A percentile compares a stretch with the other conserved stretches of the same genome.
phyloP scores from a whole-genome alignment of 2,888 invertebrate species.

The Platycnemis pennipes region DNA sequence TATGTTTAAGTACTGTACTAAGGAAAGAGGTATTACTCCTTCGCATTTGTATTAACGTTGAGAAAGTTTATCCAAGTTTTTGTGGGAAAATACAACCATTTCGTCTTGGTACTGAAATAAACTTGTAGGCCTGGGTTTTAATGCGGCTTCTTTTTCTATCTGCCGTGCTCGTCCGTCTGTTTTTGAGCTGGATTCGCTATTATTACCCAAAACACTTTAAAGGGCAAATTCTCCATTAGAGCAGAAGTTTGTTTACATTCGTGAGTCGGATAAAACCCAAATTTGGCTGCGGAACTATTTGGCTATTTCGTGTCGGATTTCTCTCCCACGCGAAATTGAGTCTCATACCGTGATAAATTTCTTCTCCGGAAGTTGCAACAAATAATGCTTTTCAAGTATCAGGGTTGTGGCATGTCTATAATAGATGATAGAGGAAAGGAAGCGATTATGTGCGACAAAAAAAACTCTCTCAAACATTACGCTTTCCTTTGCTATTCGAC shows the following conservation, averaged over 20 bases:
- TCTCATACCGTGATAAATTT: no score
- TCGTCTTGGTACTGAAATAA: no score
- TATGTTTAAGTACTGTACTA: background rate
- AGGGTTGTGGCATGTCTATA: background rate
- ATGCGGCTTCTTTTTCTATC: no score
- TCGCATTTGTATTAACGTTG: background rate
- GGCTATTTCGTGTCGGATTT: no score
- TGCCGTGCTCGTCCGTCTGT: background rate
- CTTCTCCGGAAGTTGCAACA: no score
- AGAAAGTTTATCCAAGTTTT: no score
- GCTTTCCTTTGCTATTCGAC: background rate
- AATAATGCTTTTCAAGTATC: no score
- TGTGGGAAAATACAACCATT: no score
- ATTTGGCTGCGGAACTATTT: background rate
- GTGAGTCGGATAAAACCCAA: background rate
- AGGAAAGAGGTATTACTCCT: background rate
- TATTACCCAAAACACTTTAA: no score
- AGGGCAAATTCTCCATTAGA: no score
- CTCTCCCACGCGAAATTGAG: no score
- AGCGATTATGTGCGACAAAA: background rate
- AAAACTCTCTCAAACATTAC: background rate
- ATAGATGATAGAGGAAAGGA: background rate
- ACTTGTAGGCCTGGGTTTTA: no score
- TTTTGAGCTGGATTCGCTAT: background rate
- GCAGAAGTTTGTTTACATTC: background rate